Conservation (phyloP, 2,888 invertebrate species). For the Melieria omissa region DNA sequence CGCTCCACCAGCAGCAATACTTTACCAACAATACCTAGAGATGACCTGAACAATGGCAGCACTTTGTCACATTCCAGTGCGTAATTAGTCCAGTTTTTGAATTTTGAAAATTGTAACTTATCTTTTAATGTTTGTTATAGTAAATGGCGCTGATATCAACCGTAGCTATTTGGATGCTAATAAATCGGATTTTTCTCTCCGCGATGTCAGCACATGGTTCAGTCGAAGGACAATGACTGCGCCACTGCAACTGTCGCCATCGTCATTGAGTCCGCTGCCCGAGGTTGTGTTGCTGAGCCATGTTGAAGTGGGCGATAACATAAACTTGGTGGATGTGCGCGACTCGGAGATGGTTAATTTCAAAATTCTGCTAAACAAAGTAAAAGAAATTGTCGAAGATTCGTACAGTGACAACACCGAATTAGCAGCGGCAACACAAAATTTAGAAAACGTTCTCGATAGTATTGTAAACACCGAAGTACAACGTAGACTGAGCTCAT, state of each 20-base stretch:
- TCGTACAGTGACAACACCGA: slow-evolving; percentile 66
- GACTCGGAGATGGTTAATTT: slow-evolving; percentile 65
- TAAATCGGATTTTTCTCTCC: slow-evolving; percentile 64
- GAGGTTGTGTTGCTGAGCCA: slow-evolving; percentile 35
- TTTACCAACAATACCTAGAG: neutral
- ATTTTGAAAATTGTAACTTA: neutral
- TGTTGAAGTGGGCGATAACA: slow-evolving; percentile 1
- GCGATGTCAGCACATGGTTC: slow-evolving; percentile 64
- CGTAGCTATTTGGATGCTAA: slow-evolving; percentile 66
- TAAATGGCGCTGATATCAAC: slow-evolving; percentile 65
- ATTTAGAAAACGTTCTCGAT: slow-evolving; percentile 64
- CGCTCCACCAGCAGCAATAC: slow-evolving; percentile 43
- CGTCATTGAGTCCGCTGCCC: slow-evolving; percentile 35
- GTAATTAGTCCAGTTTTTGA: slow-evolving; percentile 27
- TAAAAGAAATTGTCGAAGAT: slow-evolving; percentile 65
- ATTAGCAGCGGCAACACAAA: slow-evolving; percentile 64
- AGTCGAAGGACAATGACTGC: slow-evolving; percentile 53
- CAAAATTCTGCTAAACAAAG: slow-evolving; percentile 61
- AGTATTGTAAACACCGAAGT: slow-evolving; percentile 64
- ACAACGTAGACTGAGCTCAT: slow-evolving; percentile 15
- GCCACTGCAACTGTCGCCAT: slow-evolving; percentile 35
- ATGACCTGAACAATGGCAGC: slow-evolving; percentile 46
- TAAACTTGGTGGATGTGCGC: slow-evolving; percentile 47
- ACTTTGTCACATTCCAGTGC: slow-evolving; percentile 57
- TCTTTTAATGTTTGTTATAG: slow-evolving; percentile 44